Conservation (phyloP, 2,888 invertebrate genomes). For the Camponotus fellah region DNA sequence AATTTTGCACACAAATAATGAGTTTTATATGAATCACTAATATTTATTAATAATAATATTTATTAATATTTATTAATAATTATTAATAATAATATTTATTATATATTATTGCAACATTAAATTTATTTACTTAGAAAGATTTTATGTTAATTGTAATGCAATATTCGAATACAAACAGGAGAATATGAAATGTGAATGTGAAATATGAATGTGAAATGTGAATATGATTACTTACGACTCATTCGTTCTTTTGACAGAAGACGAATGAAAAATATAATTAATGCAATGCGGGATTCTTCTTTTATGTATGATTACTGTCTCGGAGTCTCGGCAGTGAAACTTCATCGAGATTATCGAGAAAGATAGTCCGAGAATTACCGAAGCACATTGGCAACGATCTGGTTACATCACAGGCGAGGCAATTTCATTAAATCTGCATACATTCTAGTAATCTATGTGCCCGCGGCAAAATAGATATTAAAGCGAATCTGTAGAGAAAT, state of each 20-base stretch:
- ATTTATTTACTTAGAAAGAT: background rate
- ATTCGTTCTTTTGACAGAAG: conserved; percentile 4
- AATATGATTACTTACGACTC: background rate
- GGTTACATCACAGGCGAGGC: conserved; percentile 67
- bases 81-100: background rate
- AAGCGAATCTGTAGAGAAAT: conserved; percentile 51
- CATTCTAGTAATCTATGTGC: conserved; percentile 37
- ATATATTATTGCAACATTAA: background rate
- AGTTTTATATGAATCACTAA: background rate
- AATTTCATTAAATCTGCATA: conserved; percentile 73
- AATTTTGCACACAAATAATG: background rate
- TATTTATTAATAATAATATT: background rate
- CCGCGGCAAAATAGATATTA: conserved; percentile 25
- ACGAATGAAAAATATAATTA: background rate
- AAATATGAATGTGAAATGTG: conserved; percentile 21
- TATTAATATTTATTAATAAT: no score
- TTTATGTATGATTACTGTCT: background rate
- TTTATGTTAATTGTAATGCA: background rate
- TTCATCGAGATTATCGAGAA: conserved; percentile 57
- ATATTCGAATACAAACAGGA: background rate
- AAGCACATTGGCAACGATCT: conserved; percentile 53
- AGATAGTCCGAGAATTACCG: conserved; percentile 60
- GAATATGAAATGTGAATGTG: conserved; percentile 22
- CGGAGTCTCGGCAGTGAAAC: conserved; percentile 27
- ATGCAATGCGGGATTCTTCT: background rate